A percentile compares a stretch with the other conserved stretches of the same genome.
These are phyloP conservation scores for Gonocerus acuteangulatus DNA, from an alignment of 2,888 invertebrate species.

Conservation along the genomic window DNA sequence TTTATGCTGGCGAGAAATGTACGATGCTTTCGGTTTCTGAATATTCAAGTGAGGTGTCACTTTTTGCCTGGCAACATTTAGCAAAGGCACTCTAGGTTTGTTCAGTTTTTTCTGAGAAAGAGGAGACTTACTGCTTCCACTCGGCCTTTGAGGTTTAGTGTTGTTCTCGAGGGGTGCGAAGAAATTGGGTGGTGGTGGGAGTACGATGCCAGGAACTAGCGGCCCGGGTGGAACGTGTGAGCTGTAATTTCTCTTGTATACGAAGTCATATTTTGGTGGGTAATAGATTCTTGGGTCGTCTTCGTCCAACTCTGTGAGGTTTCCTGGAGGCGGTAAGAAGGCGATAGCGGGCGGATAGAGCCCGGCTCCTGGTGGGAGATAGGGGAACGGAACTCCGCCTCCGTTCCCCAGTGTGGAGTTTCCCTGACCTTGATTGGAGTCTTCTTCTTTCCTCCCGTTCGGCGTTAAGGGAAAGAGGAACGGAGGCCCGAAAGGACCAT, in stretches of 20 bases:
- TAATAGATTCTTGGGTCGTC: conserved; percentile 87
- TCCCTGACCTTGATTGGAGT: conserved; percentile 46
- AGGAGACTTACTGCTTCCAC: conserved; percentile 29
- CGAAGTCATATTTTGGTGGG: conserved; percentile 84
- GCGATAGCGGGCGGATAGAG: conserved; percentile 59
- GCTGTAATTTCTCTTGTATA: conserved; percentile 69
- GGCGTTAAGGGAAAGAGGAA: conserved; percentile 30
- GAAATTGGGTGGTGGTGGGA: conserved; percentile 82
- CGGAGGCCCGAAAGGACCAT: conserved; percentile 39
- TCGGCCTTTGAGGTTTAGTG: conserved; percentile 45
- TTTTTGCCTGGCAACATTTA: not conserved
- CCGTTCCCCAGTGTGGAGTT: conserved; percentile 59
- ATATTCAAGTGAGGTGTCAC: not conserved
- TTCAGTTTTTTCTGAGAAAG: conserved; percentile 30
- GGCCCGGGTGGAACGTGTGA: conserved; percentile 73
- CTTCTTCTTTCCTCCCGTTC: conserved; percentile 8
- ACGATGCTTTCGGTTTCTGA: conserved; percentile 6
- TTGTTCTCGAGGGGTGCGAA: conserved; percentile 58
- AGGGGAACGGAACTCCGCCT: conserved; percentile 44
- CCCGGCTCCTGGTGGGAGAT: conserved; percentile 47
- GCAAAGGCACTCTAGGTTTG: conserved; percentile 35
- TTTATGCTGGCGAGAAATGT: conserved; percentile 25
- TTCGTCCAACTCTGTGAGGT: conserved; percentile 72
- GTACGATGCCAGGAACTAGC: conserved; percentile 76
- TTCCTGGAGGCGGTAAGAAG: conserved; percentile 49